These are phyloP conservation scores for Netelia melanura DNA, from an alignment of 2,888 invertebrate genomes.

Conservation along the genomic window DNA sequence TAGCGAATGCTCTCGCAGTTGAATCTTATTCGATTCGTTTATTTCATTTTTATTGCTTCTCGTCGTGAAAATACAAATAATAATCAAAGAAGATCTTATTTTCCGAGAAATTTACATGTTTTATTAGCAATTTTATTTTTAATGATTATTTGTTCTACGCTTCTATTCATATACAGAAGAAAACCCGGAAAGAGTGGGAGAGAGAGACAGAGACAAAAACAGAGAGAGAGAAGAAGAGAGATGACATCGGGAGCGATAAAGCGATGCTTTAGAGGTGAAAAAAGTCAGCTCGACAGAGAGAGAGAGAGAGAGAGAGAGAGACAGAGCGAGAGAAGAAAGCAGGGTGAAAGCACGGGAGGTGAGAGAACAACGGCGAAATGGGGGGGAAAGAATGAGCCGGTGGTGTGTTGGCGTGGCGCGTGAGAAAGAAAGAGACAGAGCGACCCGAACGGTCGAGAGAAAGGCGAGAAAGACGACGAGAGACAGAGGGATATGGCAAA, in stretches of 20 bases:
- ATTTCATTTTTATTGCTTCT: too few relatives aligned
- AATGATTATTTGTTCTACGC: not conserved
- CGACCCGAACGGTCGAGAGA: conserved; percentile 5
- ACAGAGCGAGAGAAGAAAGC: conserved; percentile 9
- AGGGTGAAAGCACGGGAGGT: conserved; percentile 33
- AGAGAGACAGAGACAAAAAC: conserved; percentile 4
- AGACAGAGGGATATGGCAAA: conserved; percentile 42
- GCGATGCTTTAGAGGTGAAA: conserved; percentile 1
- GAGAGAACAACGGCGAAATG: not conserved
- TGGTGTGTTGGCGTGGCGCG: not conserved
- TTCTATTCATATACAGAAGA: not conserved
- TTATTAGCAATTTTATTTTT: not conserved
- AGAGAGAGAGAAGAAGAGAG: conserved; percentile 22
- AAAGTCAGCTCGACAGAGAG: not conserved
- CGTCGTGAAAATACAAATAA: too few relatives aligned
- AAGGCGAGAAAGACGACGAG: conserved; percentile 28
- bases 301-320: not conserved
- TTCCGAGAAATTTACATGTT: too few relatives aligned
- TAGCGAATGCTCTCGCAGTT: too few relatives aligned
- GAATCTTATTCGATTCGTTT: too few relatives aligned
- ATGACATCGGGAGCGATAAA: conserved; percentile 40
- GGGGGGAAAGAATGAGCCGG: conserved; percentile 17
- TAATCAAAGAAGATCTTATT: not conserved
- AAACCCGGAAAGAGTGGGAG: conserved; percentile 4
- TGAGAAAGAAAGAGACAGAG: conserved; percentile 38